phyloP scores from a whole-genome alignment of 2,113 vertebrate genomes.

The Pycnonotus jocosus region DNA sequence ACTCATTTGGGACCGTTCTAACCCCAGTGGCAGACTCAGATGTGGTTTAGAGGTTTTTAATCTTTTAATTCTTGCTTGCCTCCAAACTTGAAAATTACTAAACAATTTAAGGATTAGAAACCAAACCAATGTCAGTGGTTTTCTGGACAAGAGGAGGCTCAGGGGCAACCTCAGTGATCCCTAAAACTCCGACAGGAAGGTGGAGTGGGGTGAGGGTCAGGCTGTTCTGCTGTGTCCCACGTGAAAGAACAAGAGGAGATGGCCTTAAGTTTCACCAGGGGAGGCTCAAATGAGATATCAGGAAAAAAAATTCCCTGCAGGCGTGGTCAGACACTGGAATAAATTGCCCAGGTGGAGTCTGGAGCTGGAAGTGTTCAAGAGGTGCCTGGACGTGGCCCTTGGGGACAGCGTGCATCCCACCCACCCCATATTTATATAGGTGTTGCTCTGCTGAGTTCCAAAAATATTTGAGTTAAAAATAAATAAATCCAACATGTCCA shows the following conservation, averaged over 20 bases:
- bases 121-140: not conserved
- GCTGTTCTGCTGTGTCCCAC: not conserved
- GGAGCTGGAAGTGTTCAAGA: not conserved
- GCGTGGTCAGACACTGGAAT: not conserved
- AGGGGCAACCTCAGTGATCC: not conserved
- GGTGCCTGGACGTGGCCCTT: not conserved
- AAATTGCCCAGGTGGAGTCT: not conserved
- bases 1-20: not conserved
- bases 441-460: constrained; percentile 14
- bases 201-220: no score
- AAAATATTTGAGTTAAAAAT: constrained; percentile 52
- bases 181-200: not conserved
- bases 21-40: not conserved
- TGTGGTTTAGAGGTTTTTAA: not conserved
- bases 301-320: not conserved
- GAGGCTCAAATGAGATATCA: not conserved
- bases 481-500: constrained; percentile 64
- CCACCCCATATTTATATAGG: not conserved
- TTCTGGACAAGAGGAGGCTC: not conserved
- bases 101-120: not conserved
- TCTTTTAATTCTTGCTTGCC: not conserved
- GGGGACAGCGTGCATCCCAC: not conserved
- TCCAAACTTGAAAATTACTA: not conserved
- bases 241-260: not conserved
- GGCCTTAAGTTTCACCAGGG: not conserved